These are phyloP conservation scores for Epizoanthus fatuus DNA, from an alignment of 92 coral and sea anemone species.

Conservation along the genomic window DNA sequence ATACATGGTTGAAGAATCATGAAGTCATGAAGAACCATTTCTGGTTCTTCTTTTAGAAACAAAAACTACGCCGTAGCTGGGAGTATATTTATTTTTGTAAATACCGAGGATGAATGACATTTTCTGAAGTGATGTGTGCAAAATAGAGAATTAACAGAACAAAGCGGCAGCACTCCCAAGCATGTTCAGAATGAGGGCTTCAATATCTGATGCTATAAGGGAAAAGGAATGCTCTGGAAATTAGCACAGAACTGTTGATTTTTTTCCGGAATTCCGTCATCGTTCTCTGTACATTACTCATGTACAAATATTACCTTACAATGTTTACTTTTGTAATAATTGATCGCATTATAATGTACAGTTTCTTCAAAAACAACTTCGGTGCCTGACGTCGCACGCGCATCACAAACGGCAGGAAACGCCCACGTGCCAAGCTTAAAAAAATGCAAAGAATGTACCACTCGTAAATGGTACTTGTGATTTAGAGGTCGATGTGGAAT, in stretches of 20 bases:
- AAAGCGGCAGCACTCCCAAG: too few relatives aligned
- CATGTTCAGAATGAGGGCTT: too few relatives aligned
- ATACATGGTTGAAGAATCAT: neutral
- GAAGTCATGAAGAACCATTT: neutral
- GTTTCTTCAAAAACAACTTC: neutral
- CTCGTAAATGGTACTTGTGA: too few relatives aligned
- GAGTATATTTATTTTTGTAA: constrained; percentile 1
- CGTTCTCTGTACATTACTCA: neutral
- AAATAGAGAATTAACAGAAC: too few relatives aligned
- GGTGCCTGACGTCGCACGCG: neutral
- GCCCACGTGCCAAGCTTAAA: neutral
- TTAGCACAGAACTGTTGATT: neutral
- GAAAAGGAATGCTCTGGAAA: too few relatives aligned
- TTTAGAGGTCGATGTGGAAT: too few relatives aligned
- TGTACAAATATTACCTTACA: neutral
- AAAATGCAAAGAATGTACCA: neutral
- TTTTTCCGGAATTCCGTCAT: neutral
- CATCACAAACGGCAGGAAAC: neutral
- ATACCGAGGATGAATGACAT: constrained; percentile 2
- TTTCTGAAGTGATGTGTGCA: neutral
- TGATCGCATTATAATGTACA: neutral
- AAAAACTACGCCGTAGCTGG: neutral
- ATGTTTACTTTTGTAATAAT: constrained; percentile 11
- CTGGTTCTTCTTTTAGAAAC: neutral
- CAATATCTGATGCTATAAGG: too few relatives aligned